These are phyloP conservation scores for Dromococcyx pavoninus DNA, from an alignment of 2,797 vertebrate species.

Conservation along the genomic window DNA sequence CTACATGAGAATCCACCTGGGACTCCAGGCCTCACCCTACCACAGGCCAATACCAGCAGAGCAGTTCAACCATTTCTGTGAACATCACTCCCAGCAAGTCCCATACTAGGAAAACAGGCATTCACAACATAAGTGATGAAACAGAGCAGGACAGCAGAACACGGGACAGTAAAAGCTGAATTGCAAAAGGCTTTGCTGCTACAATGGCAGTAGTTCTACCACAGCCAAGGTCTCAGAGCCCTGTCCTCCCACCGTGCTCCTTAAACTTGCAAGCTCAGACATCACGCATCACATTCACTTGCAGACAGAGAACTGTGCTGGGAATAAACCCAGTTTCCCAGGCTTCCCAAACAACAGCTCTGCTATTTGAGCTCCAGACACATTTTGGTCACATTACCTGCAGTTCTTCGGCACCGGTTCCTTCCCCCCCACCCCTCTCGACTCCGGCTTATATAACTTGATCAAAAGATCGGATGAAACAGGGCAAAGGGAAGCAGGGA, in stretches of 20 bases:
- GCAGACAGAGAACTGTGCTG: not conserved
- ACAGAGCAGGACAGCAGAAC: not conserved
- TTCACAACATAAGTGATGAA: not conserved
- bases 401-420: slow-evolving; percentile 10
- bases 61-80: not conserved
- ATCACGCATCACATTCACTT: not conserved
- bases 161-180: not conserved
- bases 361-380: not conserved
- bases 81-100: not conserved
- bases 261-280: not conserved
- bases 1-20: not conserved
- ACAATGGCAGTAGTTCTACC: not conserved
- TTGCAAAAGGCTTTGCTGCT: not conserved
- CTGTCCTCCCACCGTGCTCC: not conserved
- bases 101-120: not conserved
- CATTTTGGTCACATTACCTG: slow-evolving; percentile 31
- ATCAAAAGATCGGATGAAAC: slow-evolving; percentile 66
- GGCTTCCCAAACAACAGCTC: slow-evolving; percentile 30
- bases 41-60: not conserved
- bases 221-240: not conserved
- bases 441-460: slow-evolving; percentile 61
- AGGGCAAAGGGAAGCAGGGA: slow-evolving; percentile 68
- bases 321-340: not conserved
- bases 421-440: not conserved
- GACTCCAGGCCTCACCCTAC: not conserved